Evolutionary conservation across 2,797 vertebrate genomes (phyloP).

Genomic region (Myripristis murdjan): DNA sequence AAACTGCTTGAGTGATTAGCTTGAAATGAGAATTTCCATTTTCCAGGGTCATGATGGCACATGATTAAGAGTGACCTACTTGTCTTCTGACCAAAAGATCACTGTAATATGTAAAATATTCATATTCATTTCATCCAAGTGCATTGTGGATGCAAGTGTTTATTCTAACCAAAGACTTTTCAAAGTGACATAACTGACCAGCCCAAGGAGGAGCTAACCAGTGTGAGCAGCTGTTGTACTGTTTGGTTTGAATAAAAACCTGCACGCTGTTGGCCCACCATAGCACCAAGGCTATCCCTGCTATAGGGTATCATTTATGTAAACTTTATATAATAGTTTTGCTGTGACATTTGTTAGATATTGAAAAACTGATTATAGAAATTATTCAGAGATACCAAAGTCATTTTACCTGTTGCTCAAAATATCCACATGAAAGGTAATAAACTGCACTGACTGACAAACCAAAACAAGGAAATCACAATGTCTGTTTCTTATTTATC

Average conservation of each 20-base stretch:
- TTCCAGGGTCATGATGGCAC: not conserved
- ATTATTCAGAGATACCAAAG: not conserved
- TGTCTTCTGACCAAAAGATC: not conserved
- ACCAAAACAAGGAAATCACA: constrained; percentile 47
- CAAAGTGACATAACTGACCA: too few species aligned
- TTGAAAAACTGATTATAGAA: constrained; percentile 25
- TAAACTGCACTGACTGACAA: constrained; percentile 29
- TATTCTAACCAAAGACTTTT: not conserved
- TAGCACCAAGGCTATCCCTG: not conserved
- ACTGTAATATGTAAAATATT: too few species aligned
- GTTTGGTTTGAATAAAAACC: constrained; percentile 11
- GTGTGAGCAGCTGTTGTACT: constrained; percentile 1
- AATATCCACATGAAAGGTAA: constrained; percentile 17
- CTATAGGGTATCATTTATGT: not conserved
- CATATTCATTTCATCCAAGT: not conserved
- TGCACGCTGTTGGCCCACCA: not conserved
- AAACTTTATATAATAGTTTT: too few species aligned
- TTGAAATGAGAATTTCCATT: constrained; percentile 4
- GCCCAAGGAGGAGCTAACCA: not conserved
- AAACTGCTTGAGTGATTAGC: not conserved
- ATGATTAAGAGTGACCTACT: not conserved
- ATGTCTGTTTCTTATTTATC: constrained; percentile 45
- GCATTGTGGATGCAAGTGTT: not conserved
- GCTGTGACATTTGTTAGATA: constrained; percentile 16
- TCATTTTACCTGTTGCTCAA: constrained; percentile 8